Percentiles rank a stretch among this genome's conserved stretches.
These are phyloP conservation scores for Agrochola circellaris DNA, from an alignment of 2,888 invertebrate genomes.

Conservation along the genomic window DNA sequence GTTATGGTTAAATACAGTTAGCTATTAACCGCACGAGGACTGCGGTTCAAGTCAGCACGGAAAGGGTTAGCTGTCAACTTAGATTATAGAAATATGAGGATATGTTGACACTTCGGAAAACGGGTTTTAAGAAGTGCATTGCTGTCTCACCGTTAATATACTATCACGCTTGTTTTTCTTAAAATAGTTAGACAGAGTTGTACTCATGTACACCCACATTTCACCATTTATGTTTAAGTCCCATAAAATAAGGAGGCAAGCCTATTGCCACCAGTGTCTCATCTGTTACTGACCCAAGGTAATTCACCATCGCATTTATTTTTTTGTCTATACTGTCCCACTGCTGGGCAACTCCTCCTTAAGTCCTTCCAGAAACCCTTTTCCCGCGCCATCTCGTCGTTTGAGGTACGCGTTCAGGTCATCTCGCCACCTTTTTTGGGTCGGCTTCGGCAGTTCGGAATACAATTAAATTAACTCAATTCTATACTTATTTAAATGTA, in stretches of 20 bases:
- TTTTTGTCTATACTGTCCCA: too few relatives aligned
- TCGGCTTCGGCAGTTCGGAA: too few relatives aligned
- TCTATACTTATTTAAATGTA: too few relatives aligned
- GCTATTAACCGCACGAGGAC: conserved; percentile 60
- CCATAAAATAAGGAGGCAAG: too few relatives aligned
- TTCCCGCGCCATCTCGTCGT: too few relatives aligned
- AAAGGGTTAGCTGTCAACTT: conserved; percentile 45
- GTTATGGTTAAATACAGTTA: conserved; percentile 60
- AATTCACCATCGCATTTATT: too few relatives aligned
- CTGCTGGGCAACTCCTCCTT: too few relatives aligned
- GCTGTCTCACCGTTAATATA: neutral
- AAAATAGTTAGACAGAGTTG: too few relatives aligned
- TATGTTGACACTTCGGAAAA: conserved; percentile 14
- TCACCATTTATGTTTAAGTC: neutral
- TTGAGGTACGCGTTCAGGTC: too few relatives aligned
- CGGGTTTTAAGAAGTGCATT: conserved; percentile 2
- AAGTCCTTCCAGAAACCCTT: too few relatives aligned
- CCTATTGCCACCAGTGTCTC: neutral
- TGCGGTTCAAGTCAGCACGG: conserved; percentile 42
- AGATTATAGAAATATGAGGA: conserved; percentile 27
- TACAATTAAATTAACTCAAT: neutral
- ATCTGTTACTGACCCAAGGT: neutral
- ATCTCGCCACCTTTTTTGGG: too few relatives aligned
- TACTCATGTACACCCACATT: neutral
- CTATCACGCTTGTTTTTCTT: neutral